phyloP scores from a whole-genome alignment of 2,888 invertebrate species.

The Drosophila greeni region DNA sequence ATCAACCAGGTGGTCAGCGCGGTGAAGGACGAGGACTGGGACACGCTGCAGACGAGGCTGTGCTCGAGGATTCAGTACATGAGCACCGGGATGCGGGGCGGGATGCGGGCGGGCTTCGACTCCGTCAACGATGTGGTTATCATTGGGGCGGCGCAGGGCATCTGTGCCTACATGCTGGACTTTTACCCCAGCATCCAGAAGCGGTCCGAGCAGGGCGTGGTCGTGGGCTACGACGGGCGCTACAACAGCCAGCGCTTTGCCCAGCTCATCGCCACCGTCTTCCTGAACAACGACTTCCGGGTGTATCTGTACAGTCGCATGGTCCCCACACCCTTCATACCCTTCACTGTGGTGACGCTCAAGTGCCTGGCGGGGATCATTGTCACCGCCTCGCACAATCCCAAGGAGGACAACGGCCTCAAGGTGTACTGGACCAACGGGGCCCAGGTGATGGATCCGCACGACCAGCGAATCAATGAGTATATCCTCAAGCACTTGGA shows the following conservation, averaged over 20 bases:
- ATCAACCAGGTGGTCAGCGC: slow-evolving; percentile 83
- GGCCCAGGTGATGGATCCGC: slow-evolving; percentile 94
- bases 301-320: slow-evolving; percentile 90
- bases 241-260: slow-evolving; percentile 91
- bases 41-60: slow-evolving; percentile 82
- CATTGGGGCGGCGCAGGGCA: slow-evolving; percentile 95
- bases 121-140: slow-evolving; percentile 98
- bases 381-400: slow-evolving; percentile 97
- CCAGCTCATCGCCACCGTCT: slow-evolving; percentile 90
- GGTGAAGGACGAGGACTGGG: slow-evolving; percentile 81
- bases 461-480: slow-evolving; percentile 90
- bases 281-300: slow-evolving; percentile 85
- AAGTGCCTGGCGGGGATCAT: slow-evolving; percentile 91
- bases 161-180: slow-evolving; percentile 86
- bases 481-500: slow-evolving; percentile 87
- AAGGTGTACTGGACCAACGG: slow-evolving; percentile 98
- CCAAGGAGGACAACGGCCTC: slow-evolving; percentile 96
- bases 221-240: slow-evolving; percentile 95
- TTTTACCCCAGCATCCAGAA: slow-evolving; percentile 80
- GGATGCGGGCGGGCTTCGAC: slow-evolving; percentile 95
- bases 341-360: slow-evolving; percentile 88
- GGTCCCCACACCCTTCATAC: slow-evolving; percentile 95
- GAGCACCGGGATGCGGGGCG: slow-evolving; percentile 94
- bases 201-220: slow-evolving; percentile 84
- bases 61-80: slow-evolving; percentile 88